These are phyloP conservation scores for Trogon surrucura DNA, from an alignment of 2,113 vertebrate species.

Conservation along the genomic window DNA sequence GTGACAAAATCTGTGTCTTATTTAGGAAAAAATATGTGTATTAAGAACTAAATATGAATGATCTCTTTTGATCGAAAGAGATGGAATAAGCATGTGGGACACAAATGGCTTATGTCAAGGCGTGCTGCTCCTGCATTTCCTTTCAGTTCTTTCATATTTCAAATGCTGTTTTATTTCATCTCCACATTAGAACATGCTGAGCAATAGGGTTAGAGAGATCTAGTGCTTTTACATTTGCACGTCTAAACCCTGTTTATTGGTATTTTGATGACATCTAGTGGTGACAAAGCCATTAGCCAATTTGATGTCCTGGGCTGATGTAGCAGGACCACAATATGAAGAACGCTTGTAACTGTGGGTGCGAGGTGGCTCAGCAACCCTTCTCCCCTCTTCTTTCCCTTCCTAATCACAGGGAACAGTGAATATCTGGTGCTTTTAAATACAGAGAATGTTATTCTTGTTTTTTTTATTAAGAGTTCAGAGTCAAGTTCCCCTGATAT, in stretches of 20 bases:
- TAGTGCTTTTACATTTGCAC: background rate
- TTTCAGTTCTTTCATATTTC: constrained; percentile 65
- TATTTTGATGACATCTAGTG: constrained; percentile 81
- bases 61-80: constrained; percentile 15
- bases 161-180: constrained; percentile 61
- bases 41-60: constrained; percentile 53
- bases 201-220: constrained; percentile 60
- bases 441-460: background rate
- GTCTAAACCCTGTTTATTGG: constrained; percentile 29
- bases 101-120: constrained; percentile 34
- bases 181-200: constrained; percentile 57
- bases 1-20: constrained; percentile 5
- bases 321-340: background rate
- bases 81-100: background rate
- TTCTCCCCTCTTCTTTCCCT: background rate
- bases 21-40: background rate
- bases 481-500: background rate
- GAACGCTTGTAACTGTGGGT: background rate
- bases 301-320: background rate
- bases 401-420: background rate
- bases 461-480: background rate
- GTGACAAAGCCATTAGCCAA: background rate
- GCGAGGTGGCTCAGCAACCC: background rate
- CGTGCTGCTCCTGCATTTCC: constrained; percentile 57
- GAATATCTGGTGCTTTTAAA: background rate